Base-by-base conservation (phyloP, 2,888 invertebrate genomes). In the Alitta virens region DNA sequence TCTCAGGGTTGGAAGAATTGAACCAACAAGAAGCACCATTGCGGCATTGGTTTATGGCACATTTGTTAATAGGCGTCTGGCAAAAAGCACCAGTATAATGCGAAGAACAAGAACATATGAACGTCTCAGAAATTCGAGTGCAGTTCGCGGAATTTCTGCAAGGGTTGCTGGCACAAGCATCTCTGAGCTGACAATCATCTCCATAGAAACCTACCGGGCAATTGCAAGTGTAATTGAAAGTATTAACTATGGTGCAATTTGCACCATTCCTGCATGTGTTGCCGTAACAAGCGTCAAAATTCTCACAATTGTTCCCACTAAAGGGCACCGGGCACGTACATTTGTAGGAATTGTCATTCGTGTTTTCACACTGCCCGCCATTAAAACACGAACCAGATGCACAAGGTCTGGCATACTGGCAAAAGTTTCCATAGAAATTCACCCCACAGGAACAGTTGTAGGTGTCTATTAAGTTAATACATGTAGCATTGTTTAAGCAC, bases 321-420 rank as follows among this genome's bases (percentile, higher is more conserved):
- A 73, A 77, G n/a, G 65, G 64, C 16, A 63, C 54, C 1, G 68
- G 26, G 67, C 79, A 79, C 3, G 50, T 14, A 62, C 79, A 79
- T 1, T 64, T 58, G 62, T 64, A 79, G 1, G 60, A 58, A 53
- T 74, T 71, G 56, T 72, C 64, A 12, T 55, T 58, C 40, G 63
- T 53, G 12, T 67, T 49, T 14, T 65, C 16, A 62, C 79, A 79
- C 3, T 65, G 70, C 0, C 75, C 78, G 7, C 72, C 72, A 69
- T 79, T 78, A 54, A 66, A 72, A 63, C 79, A 79, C 3, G 76
- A 76, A 14, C 56, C 33, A 9, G 75, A 72, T 3, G 70, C 54
- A 61, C 78, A 78, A n/a, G 72, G 58, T 23, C 63, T 61, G 40
- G 57, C 62, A 25, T 68, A 52, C 58, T 77, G 70, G 68, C 78